phyloP scores from a whole-genome alignment of 2,113 vertebrate genomes.

The Chaetodon auriga region DNA sequence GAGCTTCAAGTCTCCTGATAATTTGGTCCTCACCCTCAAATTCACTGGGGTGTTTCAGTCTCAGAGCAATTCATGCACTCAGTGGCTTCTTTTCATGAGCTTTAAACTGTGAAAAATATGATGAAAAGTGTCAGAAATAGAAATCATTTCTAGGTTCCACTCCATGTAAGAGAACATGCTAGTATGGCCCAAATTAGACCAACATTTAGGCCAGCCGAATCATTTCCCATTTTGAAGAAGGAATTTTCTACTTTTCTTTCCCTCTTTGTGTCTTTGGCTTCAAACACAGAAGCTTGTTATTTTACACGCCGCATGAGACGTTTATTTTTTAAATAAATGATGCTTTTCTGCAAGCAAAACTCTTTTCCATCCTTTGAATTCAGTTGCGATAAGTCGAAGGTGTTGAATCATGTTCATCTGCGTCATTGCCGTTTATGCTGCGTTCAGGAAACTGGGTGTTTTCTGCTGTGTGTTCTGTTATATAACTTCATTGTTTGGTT shows the following conservation, averaged over 20 bases:
- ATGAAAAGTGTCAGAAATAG: conserved; percentile 40
- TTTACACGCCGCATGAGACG: not conserved
- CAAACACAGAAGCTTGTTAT: not conserved
- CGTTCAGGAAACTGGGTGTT: conserved; percentile 1
- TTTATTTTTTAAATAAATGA: not conserved
- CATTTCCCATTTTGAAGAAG: not conserved
- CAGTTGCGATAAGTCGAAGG: not conserved
- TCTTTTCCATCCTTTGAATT: not conserved
- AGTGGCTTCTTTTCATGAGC: conserved; percentile 20
- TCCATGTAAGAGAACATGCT: conserved; percentile 45
- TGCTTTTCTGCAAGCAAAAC: not conserved
- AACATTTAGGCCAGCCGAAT: conserved; percentile 32
- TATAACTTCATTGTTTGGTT: conserved; percentile 10
- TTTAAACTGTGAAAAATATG: conserved; percentile 54
- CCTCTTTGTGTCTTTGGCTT: too few species aligned
- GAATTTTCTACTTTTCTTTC: not conserved
- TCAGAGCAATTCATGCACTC: conserved; percentile 69
- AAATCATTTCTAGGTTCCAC: conserved; percentile 50
- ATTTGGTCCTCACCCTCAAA: conserved; percentile 63
- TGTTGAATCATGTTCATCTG: not conserved
- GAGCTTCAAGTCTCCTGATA: conserved; percentile 66
- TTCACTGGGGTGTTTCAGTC: conserved; percentile 60
- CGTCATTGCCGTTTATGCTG: not conserved
- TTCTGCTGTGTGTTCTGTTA: conserved; percentile 8
- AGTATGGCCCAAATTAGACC: conserved; percentile 29